Percentiles rank a stretch among this genome's conserved stretches.
These are phyloP conservation scores for Burhinus bistriatus DNA, from an alignment of 2,113 vertebrate genomes.

Conservation along the genomic window DNA sequence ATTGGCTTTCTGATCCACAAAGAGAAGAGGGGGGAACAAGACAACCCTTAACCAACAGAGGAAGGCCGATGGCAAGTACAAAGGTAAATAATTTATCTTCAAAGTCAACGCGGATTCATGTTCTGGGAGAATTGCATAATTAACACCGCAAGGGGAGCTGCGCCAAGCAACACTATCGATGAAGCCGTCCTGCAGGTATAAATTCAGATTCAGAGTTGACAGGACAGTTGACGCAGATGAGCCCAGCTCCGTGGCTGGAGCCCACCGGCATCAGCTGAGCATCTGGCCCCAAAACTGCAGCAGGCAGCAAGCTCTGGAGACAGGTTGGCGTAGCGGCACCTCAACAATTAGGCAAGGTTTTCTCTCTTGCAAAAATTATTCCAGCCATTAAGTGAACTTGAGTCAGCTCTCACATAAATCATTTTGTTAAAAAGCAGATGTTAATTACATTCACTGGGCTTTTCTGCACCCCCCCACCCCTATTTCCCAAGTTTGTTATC, in stretches of 20 bases:
- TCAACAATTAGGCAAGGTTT: not conserved
- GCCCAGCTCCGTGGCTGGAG: not conserved
- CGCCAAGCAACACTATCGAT: not conserved
- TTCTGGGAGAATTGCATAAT: not conserved
- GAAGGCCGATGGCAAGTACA: not conserved
- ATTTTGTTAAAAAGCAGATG: not conserved
- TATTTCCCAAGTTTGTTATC: not conserved
- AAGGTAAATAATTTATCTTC: constrained; percentile 13
- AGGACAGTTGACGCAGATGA: not conserved
- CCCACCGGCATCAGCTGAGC: not conserved
- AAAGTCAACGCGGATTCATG: not conserved
- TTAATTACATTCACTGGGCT: not conserved
- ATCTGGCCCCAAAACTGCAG: not conserved
- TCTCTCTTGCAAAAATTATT: not conserved
- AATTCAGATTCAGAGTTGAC: not conserved
- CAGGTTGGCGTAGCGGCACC: not conserved
- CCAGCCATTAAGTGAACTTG: not conserved
- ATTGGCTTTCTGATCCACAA: not conserved
- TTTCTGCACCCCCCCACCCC: not conserved
- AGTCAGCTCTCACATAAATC: not conserved
- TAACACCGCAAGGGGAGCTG: not conserved
- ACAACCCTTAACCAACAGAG: not conserved
- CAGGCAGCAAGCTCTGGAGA: not conserved
- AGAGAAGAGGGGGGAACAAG: not conserved
- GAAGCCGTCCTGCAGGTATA: not conserved